Base-by-base conservation (phyloP, 2,797 vertebrate species). In the Octomys mimax region DNA sequence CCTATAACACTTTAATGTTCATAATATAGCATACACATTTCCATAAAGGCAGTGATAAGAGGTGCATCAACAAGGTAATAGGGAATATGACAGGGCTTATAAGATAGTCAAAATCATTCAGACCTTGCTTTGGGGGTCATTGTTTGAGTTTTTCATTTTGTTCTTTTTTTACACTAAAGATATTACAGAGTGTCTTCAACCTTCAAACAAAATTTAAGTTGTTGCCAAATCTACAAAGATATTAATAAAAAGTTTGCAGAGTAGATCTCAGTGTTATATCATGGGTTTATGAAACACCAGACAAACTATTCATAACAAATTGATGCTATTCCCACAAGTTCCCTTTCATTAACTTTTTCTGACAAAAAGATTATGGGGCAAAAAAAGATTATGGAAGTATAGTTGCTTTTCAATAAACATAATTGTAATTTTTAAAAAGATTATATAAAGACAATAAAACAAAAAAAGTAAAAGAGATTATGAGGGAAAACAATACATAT, bases 121-220 rank as follows among this genome's bases (percentile, higher is more conserved):
- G 59, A 96, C 68, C 16, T 85, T 87, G 70, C 62, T 85, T 13
- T 64, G 64, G 19, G 49, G 49, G 12, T 86, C 46, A 73, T 5
- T n/a, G 18, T 11, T 52, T n/a, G 19, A n/a, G 28, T 68, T 92
- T 92, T 95, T 66, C 82, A 31, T 94, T 83, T 90, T 83, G 18
- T 87, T 80, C 54, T 86, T 73, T 62, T 83, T 79, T 92, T 91
- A 75, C 85, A 24, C 54, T 83, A 75, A 95, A 31, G 59, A 80
- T 87, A 54, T 80, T 92, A 4, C 18, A 92, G 59, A 87, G 54
- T 85, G 87, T 84, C 79, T 87, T 78, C 33, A 78, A 89, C 2
- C 62, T 71, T 92, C 83, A 89, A 83, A 87, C 66, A 96, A 95
- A 95, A 83, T 87, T 90, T 71, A 92, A 93, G 14, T 92, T 80